Evolutionary conservation across 2,888 invertebrate genomes (phyloP).

Genomic region (Baronia brevicornis): DNA sequence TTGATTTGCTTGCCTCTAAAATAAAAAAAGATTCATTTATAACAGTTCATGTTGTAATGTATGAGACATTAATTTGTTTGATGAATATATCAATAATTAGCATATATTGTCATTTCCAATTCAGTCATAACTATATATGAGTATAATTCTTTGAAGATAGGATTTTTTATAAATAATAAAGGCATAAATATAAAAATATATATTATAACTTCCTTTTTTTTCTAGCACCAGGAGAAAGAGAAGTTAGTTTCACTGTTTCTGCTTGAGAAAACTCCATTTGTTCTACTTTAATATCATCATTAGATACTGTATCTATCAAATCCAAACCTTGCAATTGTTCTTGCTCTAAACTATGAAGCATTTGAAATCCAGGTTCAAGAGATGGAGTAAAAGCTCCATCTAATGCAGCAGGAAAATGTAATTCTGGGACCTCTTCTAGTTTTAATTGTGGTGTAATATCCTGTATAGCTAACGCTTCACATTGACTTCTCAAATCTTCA

Average conservation of each 20-base stretch:
- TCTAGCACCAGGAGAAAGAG: slow-evolving; percentile 56
- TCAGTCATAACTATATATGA: no score
- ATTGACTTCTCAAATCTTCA: slow-evolving; percentile 39
- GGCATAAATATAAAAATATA: neutral
- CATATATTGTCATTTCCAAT: no score
- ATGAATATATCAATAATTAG: no score
- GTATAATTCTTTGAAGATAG: no score
- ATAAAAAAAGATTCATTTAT: no score
- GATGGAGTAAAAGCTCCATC: slow-evolving; percentile 73
- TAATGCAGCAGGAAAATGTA: slow-evolving; percentile 70
- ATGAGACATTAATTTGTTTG: no score
- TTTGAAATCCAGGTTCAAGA: slow-evolving; percentile 79
- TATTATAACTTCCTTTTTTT: slow-evolving; percentile 46
- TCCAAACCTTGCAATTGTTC: slow-evolving; percentile 68
- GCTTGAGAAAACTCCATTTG: slow-evolving; percentile 57
- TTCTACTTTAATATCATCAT: slow-evolving; percentile 64
- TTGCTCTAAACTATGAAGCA: slow-evolving; percentile 79
- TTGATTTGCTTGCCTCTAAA: no score
- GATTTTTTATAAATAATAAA: neutral
- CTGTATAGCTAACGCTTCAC: slow-evolving; percentile 49
- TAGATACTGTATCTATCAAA: slow-evolving; percentile 50
- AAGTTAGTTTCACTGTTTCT: slow-evolving; percentile 45
- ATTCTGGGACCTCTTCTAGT: slow-evolving; percentile 68
- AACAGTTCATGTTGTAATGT: no score
- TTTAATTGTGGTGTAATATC: slow-evolving; percentile 56